Base-by-base conservation (phyloP, 2,113 vertebrate species). In the Bubo scandiacus region DNA sequence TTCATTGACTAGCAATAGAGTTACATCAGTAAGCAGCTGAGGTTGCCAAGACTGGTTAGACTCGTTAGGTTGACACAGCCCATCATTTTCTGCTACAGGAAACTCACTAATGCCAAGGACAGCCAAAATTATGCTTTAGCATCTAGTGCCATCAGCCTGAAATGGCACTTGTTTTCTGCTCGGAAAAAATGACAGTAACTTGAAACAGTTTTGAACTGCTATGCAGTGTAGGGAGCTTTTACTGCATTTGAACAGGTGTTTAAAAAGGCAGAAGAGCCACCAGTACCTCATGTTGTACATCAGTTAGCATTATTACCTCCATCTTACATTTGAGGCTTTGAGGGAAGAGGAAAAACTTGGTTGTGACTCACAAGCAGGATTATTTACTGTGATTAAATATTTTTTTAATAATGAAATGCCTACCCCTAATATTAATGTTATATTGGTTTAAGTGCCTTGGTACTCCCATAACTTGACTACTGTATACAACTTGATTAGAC, bases 41-140 rank as follows among this genome's bases (percentile, higher is more conserved):
- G 20, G 42, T 52, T 90, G 80, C 68, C 77, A 72, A 20, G 61
- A 29, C 73, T 57, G 34, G 83, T 71, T 57, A 18, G 58, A 54
- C 29, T 88, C 2, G 2, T 81, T 62, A 2, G 3, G 4, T 20
- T 71, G 38, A 47, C 52, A 62, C 42, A 78, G 63, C 15, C 55
- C 45, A 11, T 36, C 2, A 1, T 57, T 43, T 80, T 78, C 75
- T 49, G 55, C 65, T 55, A 10, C 32, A 38, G 25, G 20, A 92
- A 89, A 62, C 47, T 72, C 42, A 12, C 30, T 43, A 6, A 59
- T 11, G 45, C 42, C 55, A 47, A 81, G 52, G 32, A 73, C 14
- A 38, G 47, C 9, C 4, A 5, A 83, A 80, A 71, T 0, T 0
- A 12, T 7, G 1, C 59, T 52, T 59, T 32, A 63, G 16, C 4